A percentile compares a stretch with the other conserved stretches of the same genome.
Conservation (phyloP, 2,888 invertebrate species). For the Ichneumoninae sp. region DNA sequence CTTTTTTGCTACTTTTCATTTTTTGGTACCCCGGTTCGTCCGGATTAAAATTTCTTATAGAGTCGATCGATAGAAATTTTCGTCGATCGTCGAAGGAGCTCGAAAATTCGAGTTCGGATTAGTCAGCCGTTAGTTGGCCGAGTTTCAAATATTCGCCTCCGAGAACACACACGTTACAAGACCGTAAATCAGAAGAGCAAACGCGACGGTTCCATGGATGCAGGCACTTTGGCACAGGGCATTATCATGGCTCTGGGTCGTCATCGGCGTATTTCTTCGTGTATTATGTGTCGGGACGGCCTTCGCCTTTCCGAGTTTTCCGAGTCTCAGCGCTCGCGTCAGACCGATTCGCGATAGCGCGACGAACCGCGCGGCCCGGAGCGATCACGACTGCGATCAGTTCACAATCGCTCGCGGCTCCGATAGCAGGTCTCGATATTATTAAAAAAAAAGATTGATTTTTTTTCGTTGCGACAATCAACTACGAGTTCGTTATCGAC, state of each 20-base stretch:
- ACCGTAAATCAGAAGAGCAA: constrained; percentile 45
- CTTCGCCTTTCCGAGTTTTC: constrained; percentile 36
- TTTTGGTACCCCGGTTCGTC: too few relatives aligned
- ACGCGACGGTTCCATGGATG: constrained; percentile 16
- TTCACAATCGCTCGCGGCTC: constrained; percentile 85
- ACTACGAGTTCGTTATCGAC: constrained; percentile 27
- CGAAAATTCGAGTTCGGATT: not conserved
- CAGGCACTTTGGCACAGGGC: constrained; percentile 45
- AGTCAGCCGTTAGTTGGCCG: constrained; percentile 39
- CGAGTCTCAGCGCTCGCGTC: constrained; percentile 7
- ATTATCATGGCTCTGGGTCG: constrained; percentile 32
- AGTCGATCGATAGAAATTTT: too few relatives aligned
- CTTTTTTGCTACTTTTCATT: too few relatives aligned
- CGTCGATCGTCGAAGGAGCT: not conserved
- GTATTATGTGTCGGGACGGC: constrained; percentile 5
- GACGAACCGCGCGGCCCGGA: constrained; percentile 10
- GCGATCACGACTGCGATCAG: constrained; percentile 40
- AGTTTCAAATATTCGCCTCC: constrained; percentile 47
- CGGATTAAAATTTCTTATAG: too few relatives aligned
- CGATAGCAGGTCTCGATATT: constrained; percentile 86
- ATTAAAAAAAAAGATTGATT: not conserved
- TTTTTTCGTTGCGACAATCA: constrained; percentile 24
- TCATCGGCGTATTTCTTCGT: constrained; percentile 29
- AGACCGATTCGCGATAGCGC: constrained; percentile 44
- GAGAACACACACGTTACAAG: not conserved